phyloP scores from a whole-genome alignment of 2,797 vertebrate species.

The Lacerta viridis region DNA sequence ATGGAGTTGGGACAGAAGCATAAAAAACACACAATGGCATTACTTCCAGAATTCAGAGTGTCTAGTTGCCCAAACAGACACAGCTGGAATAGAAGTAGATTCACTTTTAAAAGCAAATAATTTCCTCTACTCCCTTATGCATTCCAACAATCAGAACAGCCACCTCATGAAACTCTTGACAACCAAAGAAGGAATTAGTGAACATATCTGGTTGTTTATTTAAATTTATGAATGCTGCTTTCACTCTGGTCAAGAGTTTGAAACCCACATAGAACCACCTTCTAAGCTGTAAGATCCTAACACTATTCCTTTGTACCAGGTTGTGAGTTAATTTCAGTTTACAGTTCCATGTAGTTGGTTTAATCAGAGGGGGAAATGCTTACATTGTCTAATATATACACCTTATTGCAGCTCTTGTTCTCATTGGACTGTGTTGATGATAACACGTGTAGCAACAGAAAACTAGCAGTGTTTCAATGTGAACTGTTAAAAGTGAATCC shows the following conservation, averaged over 20 bases:
- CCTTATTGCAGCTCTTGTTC: background rate
- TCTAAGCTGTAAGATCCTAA: background rate
- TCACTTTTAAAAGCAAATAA: background rate
- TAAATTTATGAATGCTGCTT: background rate
- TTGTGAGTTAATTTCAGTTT: background rate
- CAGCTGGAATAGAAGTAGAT: background rate
- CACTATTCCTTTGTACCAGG: background rate
- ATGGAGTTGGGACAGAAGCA: too few species aligned
- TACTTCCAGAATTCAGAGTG: background rate
- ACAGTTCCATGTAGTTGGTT: background rate
- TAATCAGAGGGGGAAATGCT: background rate
- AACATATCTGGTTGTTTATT: background rate
- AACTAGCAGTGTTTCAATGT: background rate
- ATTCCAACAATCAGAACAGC: background rate
- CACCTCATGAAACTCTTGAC: background rate
- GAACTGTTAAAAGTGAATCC: background rate
- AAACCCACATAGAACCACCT: background rate
- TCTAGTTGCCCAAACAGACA: background rate
- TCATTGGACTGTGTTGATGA: background rate
- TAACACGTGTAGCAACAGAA: background rate
- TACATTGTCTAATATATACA: background rate
- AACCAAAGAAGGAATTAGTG: background rate
- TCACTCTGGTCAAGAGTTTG: background rate
- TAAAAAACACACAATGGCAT: background rate
- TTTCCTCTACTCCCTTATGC: background rate